Evolutionary conservation across 30 jellyfish, hydroid and myxozoan species (phyloP), one percentile per base, ranked within the genome.

Genomic region (Hydractinia echinata): DNA sequence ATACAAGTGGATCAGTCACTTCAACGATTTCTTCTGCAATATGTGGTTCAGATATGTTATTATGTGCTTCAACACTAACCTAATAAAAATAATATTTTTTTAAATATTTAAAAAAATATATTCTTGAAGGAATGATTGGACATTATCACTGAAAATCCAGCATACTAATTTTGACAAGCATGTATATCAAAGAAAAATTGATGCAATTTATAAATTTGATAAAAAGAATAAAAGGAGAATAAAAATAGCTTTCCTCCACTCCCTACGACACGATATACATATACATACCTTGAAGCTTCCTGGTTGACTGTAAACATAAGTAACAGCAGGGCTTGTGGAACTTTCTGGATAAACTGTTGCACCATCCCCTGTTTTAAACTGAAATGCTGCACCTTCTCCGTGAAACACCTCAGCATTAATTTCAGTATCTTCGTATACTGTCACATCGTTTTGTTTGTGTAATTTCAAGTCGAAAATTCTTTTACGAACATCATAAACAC

Each of bases 401-500:
- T 82, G 70, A 30, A 49, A 21, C 16, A 82, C 16, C 56, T 54
- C 61, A 3, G 80, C 88, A 6, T 20, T 52, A 16, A 82, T 4
- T 44, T 72, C 7, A 10, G 60, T 76, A 7, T 51, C 72, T 53
- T 18, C 5, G 60, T 77, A 77, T 19, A 77, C 51, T 55, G 39
- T 30, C 2, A 61, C 51, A 13, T 44, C 55, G 4, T 19, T 64
- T 13, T 60, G 78, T 21, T 30, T 54, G 10, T 18, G 81, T 11
- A 77, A 52, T 58, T 55, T 73, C 62, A 94, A 51, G 19, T 96
- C 97, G 58, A 79, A 80, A 62, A 94, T 94, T 55, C 96, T 84
- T 56, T 88, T 66, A 64, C 89, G 85, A 76, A 85, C 84, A 66
- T 90, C 73, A 78, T 94, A 94, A 9, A 94, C 97, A 82, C 99